Base-by-base conservation (phyloP, 1,140 invertebrate genomes). In the Neotoxoptera formosana region DNA sequence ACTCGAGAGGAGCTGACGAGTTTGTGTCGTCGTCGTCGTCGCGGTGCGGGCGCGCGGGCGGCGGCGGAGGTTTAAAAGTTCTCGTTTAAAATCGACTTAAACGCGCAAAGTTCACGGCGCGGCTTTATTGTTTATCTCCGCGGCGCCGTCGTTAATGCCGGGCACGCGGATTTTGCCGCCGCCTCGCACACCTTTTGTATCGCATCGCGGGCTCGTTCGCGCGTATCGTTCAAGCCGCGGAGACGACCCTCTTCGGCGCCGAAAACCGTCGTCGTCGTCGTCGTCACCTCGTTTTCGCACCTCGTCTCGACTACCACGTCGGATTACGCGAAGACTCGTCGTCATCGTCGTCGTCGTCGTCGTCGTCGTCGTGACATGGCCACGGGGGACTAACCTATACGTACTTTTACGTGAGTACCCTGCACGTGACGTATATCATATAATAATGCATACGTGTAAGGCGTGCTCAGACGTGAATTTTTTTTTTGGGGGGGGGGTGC, bases 111-210 rank as follows among this genome's bases (percentile, higher is more conserved):
- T 93, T 93, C 91, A 53, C 91, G 76, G 51, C 91, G n/a, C 81
- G 91, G 91, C 91, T 93, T 93, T 93, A 93, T 93, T 93, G 91
- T 93, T 93, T 93, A 93, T 93, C 91, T 93, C 91, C 91, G 91
- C 34, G 34, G 34, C 76, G 81, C 91, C 67, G 90, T 92, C 83
- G 90, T 53, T 92, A 92, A 92, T 92, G 67, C 90, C 67, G 45
- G n/a, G 34, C 48, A 23, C 91, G 81, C 91, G 81, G 91, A 93
- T 93, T 86, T 41, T 25, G 53, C 41, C 23, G 9, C 36, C 48
- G 8, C 34, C 87, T 53, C 34, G 23, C 25, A n/a, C 53, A 93
- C 91, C 81, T 93, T 56, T 56, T 91, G 30, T 91, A 81, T 8
- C 25, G 60, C 76, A 9, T 76, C 76, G 76, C 34, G 87, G 30